Base-by-base conservation (phyloP, 2,113 vertebrate species). In the Lamprotornis superbus region DNA sequence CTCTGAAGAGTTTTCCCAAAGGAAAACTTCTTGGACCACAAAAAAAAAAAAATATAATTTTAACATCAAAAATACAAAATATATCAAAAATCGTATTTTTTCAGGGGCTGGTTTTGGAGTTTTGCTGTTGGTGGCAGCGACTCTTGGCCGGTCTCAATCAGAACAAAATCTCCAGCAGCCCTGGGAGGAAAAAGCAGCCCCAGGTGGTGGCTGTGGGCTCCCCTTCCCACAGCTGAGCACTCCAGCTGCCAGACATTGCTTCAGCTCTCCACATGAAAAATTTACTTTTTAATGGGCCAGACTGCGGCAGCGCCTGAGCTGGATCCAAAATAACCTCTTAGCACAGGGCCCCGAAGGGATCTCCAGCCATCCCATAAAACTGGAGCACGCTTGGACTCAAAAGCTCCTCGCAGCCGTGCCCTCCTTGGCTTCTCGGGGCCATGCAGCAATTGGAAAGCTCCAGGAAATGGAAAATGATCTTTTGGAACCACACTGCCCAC, bases 211-310 rank as follows among this genome's bases (percentile, higher is more conserved):
- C 4, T n/a, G 9, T 18, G 68, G 18, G 19, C 5, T 25, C 9
- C 4, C 33, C 40, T 52, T 50, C 52, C 33, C 89, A 24, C 94
- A 63, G 87, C 50, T 4, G 30, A 94, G 86, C 24, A 2, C 80
- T 92, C 83, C 86, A 30, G 83, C 91, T 94, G 89, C 81, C 80
- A 61, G 61, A 42, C 57, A 44, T 47, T 80, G 82, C 16, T 57
- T 53, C 93, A 60, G 55, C 33, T 46, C 94, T 39, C 69, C 70
- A 65, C 93, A 93, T 95, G 94, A 97, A 96, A 95, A 95, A 93
- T 96, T 91, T 44, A 91, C 91, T 85, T 94, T 95, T 93, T 94
- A 95, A 94, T 85, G 93, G 94, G 94, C 74, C 93, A 65, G 70
- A 35, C 84, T 67, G 89, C 86, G n/a, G 47, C 90, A 63, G 69